Evolutionary conservation across 2,113 vertebrate species (phyloP).

Genomic region (Osmerus eperlanus): DNA sequence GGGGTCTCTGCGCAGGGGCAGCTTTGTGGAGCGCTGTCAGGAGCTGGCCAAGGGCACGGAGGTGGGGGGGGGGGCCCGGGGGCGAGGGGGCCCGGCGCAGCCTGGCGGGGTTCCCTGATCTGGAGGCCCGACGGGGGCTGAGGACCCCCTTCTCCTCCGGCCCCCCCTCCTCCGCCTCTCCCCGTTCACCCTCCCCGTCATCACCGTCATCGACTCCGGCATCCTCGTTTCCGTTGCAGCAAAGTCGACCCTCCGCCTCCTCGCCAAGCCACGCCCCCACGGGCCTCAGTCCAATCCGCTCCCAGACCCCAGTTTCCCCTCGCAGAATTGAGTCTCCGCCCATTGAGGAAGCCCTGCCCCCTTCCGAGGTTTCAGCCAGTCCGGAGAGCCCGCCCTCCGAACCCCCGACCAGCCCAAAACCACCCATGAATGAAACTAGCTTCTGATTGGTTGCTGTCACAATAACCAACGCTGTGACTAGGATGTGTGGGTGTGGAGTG

Average conservation of each 20-base stretch:
- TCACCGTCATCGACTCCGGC: background rate
- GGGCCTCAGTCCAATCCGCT: constrained; percentile 35
- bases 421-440: constrained; percentile 82
- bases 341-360: constrained; percentile 39
- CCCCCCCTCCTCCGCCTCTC: background rate
- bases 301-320: constrained; percentile 25
- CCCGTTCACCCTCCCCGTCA: background rate
- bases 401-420: constrained; percentile 67
- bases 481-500: background rate
- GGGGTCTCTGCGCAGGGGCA: constrained; percentile 63
- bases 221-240: background rate
- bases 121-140: constrained; percentile 57
- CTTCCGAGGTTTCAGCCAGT: constrained; percentile 26
- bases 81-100: constrained; percentile 54
- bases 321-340: background rate
- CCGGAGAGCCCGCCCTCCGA: constrained; percentile 38
- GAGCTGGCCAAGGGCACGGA: constrained; percentile 77
- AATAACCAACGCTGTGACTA: background rate
- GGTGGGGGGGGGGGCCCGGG: constrained; percentile 13
- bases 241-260: constrained; percentile 10
- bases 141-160: constrained; percentile 39
- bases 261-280: constrained; percentile 41
- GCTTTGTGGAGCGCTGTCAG: constrained; percentile 85
- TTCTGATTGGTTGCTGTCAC: constrained; percentile 69
- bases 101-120: constrained; percentile 60